Percentiles rank a stretch among this genome's conserved stretches.
These are phyloP conservation scores for Novumbra hubbsi DNA, from an alignment of 2,797 vertebrate species.

Conservation along the genomic window DNA sequence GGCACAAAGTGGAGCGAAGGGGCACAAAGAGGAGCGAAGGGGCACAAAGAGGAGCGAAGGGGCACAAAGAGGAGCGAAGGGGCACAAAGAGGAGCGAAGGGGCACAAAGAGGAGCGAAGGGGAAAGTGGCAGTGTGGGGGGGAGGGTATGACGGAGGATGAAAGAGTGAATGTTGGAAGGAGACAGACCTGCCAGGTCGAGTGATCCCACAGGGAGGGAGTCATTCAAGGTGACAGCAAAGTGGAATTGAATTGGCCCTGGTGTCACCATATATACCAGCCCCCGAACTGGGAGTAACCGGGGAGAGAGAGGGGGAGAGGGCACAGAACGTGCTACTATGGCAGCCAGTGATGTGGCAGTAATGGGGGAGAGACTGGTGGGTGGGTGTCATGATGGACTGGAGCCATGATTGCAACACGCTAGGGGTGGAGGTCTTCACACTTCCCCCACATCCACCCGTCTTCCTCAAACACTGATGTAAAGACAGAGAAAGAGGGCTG, in stretches of 20 bases:
- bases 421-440: constrained; percentile 58
- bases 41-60: too few relatives aligned
- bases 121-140: too few relatives aligned
- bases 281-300: constrained; percentile 72
- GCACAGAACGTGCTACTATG: constrained; percentile 57
- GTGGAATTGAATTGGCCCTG: constrained; percentile 67
- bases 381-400: constrained; percentile 58
- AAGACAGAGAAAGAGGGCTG: constrained; percentile 23
- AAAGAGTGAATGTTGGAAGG: background rate
- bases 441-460: constrained; percentile 48
- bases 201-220: constrained; percentile 24
- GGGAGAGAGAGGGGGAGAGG: constrained; percentile 49
- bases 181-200: background rate
- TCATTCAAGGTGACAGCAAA: constrained; percentile 35
- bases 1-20: too few relatives aligned
- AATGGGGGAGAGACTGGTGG: constrained; percentile 47
- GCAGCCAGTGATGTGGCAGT: constrained; percentile 67
- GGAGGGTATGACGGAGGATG: too few relatives aligned
- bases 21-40: too few relatives aligned
- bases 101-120: too few relatives aligned
- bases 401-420: constrained; percentile 63
- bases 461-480: constrained; percentile 25
- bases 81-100: too few relatives aligned
- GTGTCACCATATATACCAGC: constrained; percentile 67
- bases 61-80: too few relatives aligned